These are phyloP conservation scores for Trissoscelio sp. DNA, from an alignment of 2,888 invertebrate genomes.

Conservation along the genomic window DNA sequence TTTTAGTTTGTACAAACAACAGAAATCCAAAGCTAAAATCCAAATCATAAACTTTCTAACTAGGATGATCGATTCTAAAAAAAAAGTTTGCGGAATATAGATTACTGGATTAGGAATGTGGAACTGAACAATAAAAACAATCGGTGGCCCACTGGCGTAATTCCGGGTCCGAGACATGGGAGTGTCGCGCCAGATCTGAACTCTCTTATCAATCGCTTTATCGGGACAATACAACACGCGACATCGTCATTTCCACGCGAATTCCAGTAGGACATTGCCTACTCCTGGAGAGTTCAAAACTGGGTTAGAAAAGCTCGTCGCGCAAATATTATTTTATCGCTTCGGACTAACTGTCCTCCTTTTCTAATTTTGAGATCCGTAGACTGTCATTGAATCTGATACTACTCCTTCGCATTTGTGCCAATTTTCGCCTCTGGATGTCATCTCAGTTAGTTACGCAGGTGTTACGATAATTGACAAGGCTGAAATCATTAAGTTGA, in stretches of 20 bases:
- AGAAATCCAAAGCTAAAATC: too few species aligned
- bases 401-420: conserved; percentile 31
- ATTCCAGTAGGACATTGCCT: neutral
- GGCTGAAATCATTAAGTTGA: conserved; percentile 16
- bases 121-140: too few species aligned
- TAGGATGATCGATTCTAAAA: too few species aligned
- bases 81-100: neutral
- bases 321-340: conserved; percentile 7
- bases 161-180: conserved; percentile 5
- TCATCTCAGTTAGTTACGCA: conserved; percentile 9
- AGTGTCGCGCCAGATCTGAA: neutral
- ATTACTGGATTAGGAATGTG: too few species aligned
- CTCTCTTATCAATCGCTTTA: conserved; percentile 12
- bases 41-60: too few species aligned
- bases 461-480: conserved; percentile 26
- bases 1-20: too few species aligned
- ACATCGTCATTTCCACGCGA: conserved; percentile 30
- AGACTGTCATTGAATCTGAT: conserved; percentile 18
- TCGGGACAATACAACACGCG: conserved; percentile 34
- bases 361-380: conserved; percentile 22
- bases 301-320: conserved; percentile 24
- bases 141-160: neutral
- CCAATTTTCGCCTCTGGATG: conserved; percentile 29
- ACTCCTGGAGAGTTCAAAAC: conserved; percentile 3
- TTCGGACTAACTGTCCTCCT: conserved; percentile 17